Evolutionary conservation across 35 echinoderm and acorn worm genomes (phyloP).

Genomic region (Lytechinus variegatus): DNA sequence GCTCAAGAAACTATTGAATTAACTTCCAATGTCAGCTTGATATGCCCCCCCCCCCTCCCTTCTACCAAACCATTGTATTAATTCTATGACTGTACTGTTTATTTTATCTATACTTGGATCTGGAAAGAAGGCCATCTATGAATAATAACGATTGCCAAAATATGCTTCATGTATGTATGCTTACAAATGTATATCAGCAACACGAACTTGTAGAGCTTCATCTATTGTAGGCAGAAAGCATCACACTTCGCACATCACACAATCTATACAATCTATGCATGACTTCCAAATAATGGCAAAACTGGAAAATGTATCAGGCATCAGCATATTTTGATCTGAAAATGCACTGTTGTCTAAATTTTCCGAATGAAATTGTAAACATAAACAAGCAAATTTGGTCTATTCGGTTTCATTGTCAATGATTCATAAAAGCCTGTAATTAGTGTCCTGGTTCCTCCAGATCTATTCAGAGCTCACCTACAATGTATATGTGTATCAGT

Average conservation of each 20-base stretch:
- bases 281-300: too few relatives aligned
- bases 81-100: neutral
- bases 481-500: too few relatives aligned
- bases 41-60: neutral
- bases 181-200: neutral
- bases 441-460: too few relatives aligned
- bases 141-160: neutral
- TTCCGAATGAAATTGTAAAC: too few relatives aligned
- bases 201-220: neutral
- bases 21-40: neutral
- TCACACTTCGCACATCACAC: neutral
- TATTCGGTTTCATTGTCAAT: too few relatives aligned
- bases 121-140: neutral
- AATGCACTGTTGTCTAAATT: too few relatives aligned
- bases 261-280: too few relatives aligned
- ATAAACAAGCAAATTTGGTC: too few relatives aligned
- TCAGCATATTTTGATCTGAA: too few relatives aligned
- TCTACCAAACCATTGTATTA: neutral
- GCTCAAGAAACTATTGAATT: neutral
- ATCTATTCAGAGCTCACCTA: too few relatives aligned
- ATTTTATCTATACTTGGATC: conserved; percentile 3
- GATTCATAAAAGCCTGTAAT: too few relatives aligned
- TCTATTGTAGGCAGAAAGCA: neutral
- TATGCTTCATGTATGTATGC: neutral
- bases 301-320: too few relatives aligned